Conservation (phyloP, 37 sponge, comb jelly and placozoan species). For the Theonella swinhoei region DNA sequence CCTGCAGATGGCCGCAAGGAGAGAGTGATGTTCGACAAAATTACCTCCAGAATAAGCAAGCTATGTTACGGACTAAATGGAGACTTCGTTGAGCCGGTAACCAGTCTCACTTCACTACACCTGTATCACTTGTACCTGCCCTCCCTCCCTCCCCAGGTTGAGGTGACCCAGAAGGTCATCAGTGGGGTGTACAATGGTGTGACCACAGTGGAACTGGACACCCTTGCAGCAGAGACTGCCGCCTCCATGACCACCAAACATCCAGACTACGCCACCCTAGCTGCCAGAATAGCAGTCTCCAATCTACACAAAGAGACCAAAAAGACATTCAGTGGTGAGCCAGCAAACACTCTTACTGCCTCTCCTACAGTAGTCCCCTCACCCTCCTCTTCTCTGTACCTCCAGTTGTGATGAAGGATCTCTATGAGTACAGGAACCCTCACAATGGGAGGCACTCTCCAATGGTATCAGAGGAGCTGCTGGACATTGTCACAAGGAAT, state of each 20-base stretch:
- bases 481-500: conserved; percentile 75
- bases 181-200: conserved; percentile 93
- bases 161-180: conserved; percentile 96
- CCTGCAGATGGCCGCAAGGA: conserved; percentile 91
- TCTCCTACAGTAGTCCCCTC: background rate
- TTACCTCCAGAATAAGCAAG: conserved; percentile 94
- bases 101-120: no score
- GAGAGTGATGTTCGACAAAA: conserved; percentile 97
- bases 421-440: conserved; percentile 83
- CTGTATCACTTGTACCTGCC: background rate
- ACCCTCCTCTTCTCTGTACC: background rate
- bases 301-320: conserved; percentile 99
- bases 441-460: conserved; percentile 78
- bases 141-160: conserved; percentile 38
- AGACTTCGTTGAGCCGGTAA: conserved; percentile 94
- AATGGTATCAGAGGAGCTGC: conserved; percentile 83
- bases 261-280: conserved; percentile 98
- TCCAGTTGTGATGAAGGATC: conserved; percentile 67
- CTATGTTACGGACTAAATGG: conserved; percentile 93
- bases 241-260: conserved; percentile 98
- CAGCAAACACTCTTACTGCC: background rate
- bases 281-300: conserved; percentile 95
- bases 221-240: conserved; percentile 98
- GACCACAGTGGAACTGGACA: conserved; percentile 98
- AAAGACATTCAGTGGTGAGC: conserved; percentile 81